Evolutionary conservation across 2,888 invertebrate genomes (phyloP), one percentile per base, ranked within the genome.

Genomic region (Galerucella nymphaeae): DNA sequence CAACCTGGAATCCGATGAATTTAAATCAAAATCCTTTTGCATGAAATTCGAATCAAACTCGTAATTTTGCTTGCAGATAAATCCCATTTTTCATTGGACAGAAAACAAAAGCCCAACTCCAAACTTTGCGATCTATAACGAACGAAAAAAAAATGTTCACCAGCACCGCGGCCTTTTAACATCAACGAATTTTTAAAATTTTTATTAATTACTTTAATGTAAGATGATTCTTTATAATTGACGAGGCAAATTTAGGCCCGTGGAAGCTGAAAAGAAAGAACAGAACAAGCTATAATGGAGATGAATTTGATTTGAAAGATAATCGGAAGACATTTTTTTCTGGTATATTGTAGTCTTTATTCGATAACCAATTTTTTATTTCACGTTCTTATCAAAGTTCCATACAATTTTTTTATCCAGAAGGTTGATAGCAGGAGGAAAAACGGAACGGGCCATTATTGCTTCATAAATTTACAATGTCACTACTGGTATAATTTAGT

Each of bases 401-500:
- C 1, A 30, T 30, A 6, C 30, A 30, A 8, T 8, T 30, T 30
- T 1, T 8, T 6, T 5, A 30, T 30, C 30, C 67, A 71, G 64
- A 67, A 67, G 64, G 59, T 57, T 67, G 67, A 71, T 71, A 71
- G 42, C 53, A 18, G 20, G 57, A 66, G 64, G 42, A 48, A 50
- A 65, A 61, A 73, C 70, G 66, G 67, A 68, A 45, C 70, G 69
- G 55, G 64, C 59, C 71, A 75, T 66, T 72, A 75, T 74, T 72
- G 70, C 70, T 66, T 57, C 63, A 73, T 75, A 77, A 77, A 77
- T 75, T 75, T 69, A 23, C 42, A 66, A 45, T 70, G 69, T 76
- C 72, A 71, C 70, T 71, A 66, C 64, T 18, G 70, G 38, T 64
- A 68, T 71, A 75, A 77, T 75, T 76, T 76, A 75, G 68, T 74